A percentile compares a stretch with the other conserved stretches of the same genome.
These are phyloP conservation scores for Criorhina ranunculi DNA, from an alignment of 2,888 invertebrate species.

Conservation along the genomic window DNA sequence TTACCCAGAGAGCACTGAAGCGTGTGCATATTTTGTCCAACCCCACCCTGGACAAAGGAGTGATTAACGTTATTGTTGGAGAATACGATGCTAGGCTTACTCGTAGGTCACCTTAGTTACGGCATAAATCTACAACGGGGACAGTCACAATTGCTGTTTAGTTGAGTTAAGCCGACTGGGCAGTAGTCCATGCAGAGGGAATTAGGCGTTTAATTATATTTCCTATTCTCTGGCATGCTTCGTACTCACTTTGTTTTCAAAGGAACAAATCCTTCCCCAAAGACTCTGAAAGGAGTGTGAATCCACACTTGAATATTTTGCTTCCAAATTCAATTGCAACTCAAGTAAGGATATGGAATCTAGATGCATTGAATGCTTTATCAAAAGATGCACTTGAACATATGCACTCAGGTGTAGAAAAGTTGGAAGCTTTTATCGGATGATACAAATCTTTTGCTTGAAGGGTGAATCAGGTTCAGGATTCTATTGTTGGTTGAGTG, in stretches of 20 bases:
- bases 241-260: not conserved
- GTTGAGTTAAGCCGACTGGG: slow-evolving; percentile 8
- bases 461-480: not conserved
- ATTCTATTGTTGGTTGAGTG: not conserved
- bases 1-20: not conserved
- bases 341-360: not conserved
- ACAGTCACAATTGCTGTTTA: slow-evolving; percentile 27
- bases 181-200: not conserved
- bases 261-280: not conserved
- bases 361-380: slow-evolving; percentile 1
- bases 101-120: slow-evolving; percentile 7
- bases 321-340: slow-evolving; percentile 1
- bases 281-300: not conserved
- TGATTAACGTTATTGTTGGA: slow-evolving; percentile 1
- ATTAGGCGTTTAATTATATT: slow-evolving; percentile 10
- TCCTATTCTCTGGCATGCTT: too few relatives aligned
- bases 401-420: not conserved
- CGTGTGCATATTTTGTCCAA: slow-evolving; percentile 4
- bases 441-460: not conserved
- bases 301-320: slow-evolving; percentile 2
- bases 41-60: not conserved
- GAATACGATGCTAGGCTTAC: not conserved
- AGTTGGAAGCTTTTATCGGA: not conserved
- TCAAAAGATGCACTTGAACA: not conserved
- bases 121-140: slow-evolving; percentile 27